A percentile compares a stretch with the other conserved stretches of the same genome.
Conservation (phyloP, 2,797 vertebrate genomes). For the Aeoliscus strigatus region DNA sequence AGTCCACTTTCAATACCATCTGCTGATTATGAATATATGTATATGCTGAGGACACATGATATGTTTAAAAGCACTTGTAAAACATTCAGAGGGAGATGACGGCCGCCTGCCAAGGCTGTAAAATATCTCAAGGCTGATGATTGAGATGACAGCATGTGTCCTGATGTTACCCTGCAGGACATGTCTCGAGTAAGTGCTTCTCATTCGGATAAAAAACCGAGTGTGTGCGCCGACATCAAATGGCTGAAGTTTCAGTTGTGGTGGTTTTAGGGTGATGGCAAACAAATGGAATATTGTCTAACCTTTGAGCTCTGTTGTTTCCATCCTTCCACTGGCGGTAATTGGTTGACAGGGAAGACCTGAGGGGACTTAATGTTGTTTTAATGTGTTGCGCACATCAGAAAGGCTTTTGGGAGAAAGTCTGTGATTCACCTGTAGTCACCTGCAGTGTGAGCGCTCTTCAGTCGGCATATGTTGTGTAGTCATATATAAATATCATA, state of each 20-base stretch:
- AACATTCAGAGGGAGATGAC: constrained; percentile 8
- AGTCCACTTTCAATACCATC: too few species aligned
- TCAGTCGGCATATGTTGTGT: too few species aligned
- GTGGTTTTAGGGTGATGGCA: constrained; percentile 34
- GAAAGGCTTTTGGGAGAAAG: too few species aligned
- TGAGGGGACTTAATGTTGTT: constrained; percentile 20
- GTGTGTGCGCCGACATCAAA: constrained; percentile 5
- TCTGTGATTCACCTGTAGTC: too few species aligned
- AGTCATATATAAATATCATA: too few species aligned
- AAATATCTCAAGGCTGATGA: constrained; percentile 14
- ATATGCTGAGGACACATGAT: too few species aligned
- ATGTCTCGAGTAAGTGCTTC: too few species aligned
- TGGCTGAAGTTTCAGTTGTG: constrained; percentile 24
- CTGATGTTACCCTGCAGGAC: constrained; percentile 30
- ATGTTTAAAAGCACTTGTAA: neutral
- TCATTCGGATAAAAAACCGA: constrained; percentile 39
- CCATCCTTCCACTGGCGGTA: constrained; percentile 34
- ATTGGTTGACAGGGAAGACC: constrained; percentile 47
- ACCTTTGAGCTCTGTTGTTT: constrained; percentile 36
- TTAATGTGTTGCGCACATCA: too few species aligned
- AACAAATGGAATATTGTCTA: constrained; percentile 63
- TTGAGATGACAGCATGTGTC: constrained; percentile 19
- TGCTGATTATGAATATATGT: too few species aligned
- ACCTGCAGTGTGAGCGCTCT: too few species aligned
- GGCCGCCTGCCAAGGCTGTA: constrained; percentile 16